Evolutionary conservation across 2,797 vertebrate genomes (phyloP).

Genomic region (Arnoldichthys spilopterus): DNA sequence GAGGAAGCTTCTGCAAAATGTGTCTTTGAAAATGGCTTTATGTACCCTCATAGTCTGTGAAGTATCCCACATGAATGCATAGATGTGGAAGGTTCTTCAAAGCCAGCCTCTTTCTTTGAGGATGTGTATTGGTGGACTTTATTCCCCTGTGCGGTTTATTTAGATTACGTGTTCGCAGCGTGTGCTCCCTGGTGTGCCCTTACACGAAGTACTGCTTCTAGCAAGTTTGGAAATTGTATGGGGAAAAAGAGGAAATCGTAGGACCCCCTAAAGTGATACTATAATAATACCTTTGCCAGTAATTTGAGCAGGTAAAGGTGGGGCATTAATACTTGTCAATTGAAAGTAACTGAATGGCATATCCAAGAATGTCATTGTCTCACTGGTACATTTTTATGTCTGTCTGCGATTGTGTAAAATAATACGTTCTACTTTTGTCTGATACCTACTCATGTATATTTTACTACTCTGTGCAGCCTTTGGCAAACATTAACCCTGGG

Average conservation of each 20-base stretch:
- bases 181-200: constrained; percentile 21
- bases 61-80: background rate
- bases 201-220: background rate
- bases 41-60: constrained; percentile 23
- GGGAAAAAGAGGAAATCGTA: no score
- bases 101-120: constrained; percentile 27
- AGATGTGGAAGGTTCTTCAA: constrained; percentile 18
- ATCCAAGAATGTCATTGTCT: constrained; percentile 17
- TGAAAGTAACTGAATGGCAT: background rate
- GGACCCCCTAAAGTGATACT: background rate
- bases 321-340: background rate
- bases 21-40: constrained; percentile 35
- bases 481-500: constrained; percentile 72
- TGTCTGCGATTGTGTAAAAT: constrained; percentile 25
- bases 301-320: background rate
- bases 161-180: constrained; percentile 23
- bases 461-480: constrained; percentile 24
- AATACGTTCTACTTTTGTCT: constrained; percentile 37
- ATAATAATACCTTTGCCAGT: background rate
- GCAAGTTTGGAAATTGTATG: background rate
- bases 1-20: background rate
- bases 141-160: constrained; percentile 37
- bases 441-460: constrained; percentile 26
- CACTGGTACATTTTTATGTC: constrained; percentile 1
- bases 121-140: constrained; percentile 36